Evolutionary conservation across 2,113 vertebrate species (phyloP).

Genomic region (Notechis scutatus): DNA sequence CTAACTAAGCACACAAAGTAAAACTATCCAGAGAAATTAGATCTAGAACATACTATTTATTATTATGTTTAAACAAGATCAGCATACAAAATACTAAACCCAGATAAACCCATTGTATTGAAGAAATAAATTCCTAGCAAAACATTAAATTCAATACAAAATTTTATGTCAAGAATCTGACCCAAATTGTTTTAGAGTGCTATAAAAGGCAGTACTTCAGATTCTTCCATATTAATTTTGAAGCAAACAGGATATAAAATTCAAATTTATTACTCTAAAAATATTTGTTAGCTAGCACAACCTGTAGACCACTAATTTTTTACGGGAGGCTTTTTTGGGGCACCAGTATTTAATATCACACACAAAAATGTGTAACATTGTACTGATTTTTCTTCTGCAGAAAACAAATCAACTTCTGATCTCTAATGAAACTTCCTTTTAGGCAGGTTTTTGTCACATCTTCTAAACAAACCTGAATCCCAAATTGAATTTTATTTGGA

Average conservation of each 20-base stretch:
- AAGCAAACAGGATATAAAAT: background rate
- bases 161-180: background rate
- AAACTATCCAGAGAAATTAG: background rate
- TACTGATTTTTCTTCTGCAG: background rate
- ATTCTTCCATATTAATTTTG: background rate
- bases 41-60: background rate
- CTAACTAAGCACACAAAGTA: background rate
- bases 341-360: conserved; percentile 50
- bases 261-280: conserved; percentile 29
- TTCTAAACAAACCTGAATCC: background rate
- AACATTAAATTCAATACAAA: background rate
- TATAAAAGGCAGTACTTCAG: background rate
- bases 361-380: conserved; percentile 54
- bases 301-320: conserved; percentile 42
- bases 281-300: conserved; percentile 45
- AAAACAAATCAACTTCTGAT: background rate
- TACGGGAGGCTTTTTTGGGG: conserved; percentile 40
- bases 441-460: background rate
- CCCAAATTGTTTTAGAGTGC: background rate
- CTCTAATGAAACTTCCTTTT: background rate
- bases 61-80: background rate
- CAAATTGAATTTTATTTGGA: background rate
- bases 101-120: background rate
- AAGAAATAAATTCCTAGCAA: background rate
- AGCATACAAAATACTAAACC: background rate